These are phyloP conservation scores for Pituophis catenifer DNA, from an alignment of 2,113 vertebrate species.

Conservation along the genomic window DNA sequence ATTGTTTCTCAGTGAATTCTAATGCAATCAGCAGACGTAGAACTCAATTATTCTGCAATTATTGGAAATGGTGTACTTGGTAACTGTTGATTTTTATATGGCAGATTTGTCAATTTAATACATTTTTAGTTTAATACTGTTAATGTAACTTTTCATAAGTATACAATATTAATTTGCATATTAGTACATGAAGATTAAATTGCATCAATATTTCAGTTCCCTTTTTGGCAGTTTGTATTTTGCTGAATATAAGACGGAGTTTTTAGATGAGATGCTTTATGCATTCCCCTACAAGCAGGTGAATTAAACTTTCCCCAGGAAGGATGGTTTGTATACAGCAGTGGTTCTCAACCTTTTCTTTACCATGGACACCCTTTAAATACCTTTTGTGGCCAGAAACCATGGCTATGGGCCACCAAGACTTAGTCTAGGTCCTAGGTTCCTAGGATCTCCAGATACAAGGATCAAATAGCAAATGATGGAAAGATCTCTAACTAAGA, in stretches of 20 bases:
- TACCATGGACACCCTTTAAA: not conserved
- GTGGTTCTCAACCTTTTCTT: not conserved
- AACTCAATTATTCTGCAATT: conserved; percentile 14
- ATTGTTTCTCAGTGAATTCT: conserved; percentile 29
- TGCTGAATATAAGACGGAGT: not conserved
- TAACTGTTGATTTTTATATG: conserved; percentile 12
- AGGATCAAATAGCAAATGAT: not conserved
- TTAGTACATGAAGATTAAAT: conserved; percentile 23
- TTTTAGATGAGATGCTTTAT: not conserved
- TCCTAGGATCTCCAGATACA: not conserved
- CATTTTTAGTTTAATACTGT: not conserved
- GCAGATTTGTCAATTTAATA: not conserved
- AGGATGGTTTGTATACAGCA: not conserved
- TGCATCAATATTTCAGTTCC: conserved; percentile 22
- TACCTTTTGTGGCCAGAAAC: not conserved
- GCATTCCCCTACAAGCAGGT: not conserved
- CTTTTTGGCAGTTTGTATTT: not conserved
- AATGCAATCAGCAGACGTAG: conserved; percentile 25
- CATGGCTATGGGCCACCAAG: not conserved
- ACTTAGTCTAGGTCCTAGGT: not conserved
- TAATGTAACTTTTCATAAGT: conserved; percentile 7
- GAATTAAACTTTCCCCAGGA: not conserved
- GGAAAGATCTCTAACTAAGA: not conserved
- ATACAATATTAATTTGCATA: conserved; percentile 1
- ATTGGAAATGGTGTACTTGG: conserved; percentile 9